These are phyloP conservation scores for Tragulus kanchil DNA, from an alignment of 2,113 vertebrate genomes.

Conservation along the genomic window DNA sequence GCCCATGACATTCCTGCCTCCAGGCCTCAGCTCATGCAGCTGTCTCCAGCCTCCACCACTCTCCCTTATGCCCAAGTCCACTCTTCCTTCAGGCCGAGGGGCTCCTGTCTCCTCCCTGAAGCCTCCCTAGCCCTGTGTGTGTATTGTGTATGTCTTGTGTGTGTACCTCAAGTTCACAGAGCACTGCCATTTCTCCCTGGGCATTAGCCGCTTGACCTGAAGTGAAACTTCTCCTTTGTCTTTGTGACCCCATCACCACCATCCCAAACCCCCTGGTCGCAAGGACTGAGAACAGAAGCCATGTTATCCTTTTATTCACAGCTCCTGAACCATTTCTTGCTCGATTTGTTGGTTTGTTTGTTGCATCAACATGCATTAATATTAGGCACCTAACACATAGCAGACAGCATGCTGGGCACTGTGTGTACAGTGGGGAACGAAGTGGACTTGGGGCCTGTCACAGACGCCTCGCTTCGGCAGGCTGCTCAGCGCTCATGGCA, in stretches of 20 bases:
- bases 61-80: background rate
- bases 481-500: background rate
- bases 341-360: background rate
- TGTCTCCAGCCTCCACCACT: background rate
- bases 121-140: background rate
- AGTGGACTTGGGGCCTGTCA: background rate
- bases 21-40: background rate
- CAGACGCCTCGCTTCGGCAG: background rate
- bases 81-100: background rate
- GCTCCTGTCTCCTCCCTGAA: background rate
- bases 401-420: background rate
- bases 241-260: background rate
- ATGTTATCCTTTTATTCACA: background rate
- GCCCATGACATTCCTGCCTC: background rate
- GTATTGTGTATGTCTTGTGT: background rate
- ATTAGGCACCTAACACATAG: background rate
- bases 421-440: background rate
- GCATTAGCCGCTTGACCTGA: background rate
- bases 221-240: background rate
- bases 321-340: background rate
- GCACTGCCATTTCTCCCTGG: background rate
- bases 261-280: background rate
- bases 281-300: background rate
- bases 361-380: background rate
- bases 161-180: background rate